Evolutionary conservation across 2,888 invertebrate genomes (phyloP), one percentile per base, ranked within the genome.

Genomic region (Venusia cambrica): DNA sequence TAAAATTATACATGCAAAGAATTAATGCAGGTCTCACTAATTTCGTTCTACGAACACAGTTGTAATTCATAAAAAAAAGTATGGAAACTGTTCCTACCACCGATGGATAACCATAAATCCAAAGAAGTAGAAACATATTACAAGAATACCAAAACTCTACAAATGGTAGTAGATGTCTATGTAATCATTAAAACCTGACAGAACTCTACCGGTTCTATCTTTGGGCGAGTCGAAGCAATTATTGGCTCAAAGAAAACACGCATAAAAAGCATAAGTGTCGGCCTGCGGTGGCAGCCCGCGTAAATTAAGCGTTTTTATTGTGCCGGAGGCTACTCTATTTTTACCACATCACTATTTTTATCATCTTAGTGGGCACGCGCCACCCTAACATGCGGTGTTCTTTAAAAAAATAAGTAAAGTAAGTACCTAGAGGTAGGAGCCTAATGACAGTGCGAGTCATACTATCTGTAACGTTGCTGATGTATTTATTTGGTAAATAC

Each of bases 251-350:
- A 79, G 77, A 80, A 75, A 84, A 84, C 84, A 84, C 73, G 65
- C 84, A 80, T 85, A 85, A 85, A 85, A 69, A 76, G 74, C 81
- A 76, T 81, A 78, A 80, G 81, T 79, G 84, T 81, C 84, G 72
- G 62, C 58, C 59, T 54, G 56, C 64, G 66, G 65, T 66, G 63
- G 72, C 73, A 56, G 65, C 64, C 71, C 72, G 69, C 83, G 81
- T 87, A 87, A 85, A 85, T 81, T 84, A 77, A 79, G 68, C 72
- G 67, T 74, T 81, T 85, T 87, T 87, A 87, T 84, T 75, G 75
- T 72, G 60, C 56, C 61, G 51, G 62, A 62, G 53, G 60, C 44
- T 38, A 44, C 41, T 48, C 43, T 43, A 51, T 51, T 51, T 48
- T 36, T 51, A 50, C 45, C 43, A 38, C 47, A 39, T 44, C 37